These are phyloP conservation scores for Brienomyrus brachyistius DNA, from an alignment of 2,113 vertebrate genomes.

Conservation along the genomic window DNA sequence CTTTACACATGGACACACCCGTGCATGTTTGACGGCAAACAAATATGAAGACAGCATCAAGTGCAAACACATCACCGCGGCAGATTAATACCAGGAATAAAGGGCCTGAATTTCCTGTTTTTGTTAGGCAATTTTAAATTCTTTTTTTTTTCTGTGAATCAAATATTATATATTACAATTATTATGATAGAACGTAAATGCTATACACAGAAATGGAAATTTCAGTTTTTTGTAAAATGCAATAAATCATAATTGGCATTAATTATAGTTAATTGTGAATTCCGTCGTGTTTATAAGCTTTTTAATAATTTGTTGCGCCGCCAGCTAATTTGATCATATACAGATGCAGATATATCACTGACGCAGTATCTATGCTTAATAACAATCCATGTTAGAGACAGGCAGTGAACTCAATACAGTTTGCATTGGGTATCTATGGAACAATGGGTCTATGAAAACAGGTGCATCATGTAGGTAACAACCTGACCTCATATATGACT, in stretches of 20 bases:
- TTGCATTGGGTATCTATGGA: neutral
- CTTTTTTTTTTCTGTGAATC: neutral
- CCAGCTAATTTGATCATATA: neutral
- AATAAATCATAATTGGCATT: neutral
- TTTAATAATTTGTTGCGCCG: neutral
- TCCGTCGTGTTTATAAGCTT: neutral
- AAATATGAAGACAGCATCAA: neutral
- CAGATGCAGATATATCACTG: neutral
- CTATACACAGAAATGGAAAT: neutral
- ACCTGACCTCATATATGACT: neutral
- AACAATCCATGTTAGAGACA: neutral
- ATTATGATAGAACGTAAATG: neutral
- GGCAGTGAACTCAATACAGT: neutral
- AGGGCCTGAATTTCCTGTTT: neutral
- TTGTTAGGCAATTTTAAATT: neutral
- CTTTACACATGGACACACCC: conserved; percentile 11
- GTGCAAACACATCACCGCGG: neutral
- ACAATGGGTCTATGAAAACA: neutral
- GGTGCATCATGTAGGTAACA: neutral
- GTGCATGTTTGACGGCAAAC: conserved; percentile 16
- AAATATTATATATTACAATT: neutral
- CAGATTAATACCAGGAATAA: neutral
- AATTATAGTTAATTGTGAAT: neutral
- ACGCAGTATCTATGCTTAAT: neutral
- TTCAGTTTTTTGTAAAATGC: neutral